phyloP scores from a whole-genome alignment of 2,888 invertebrate species.

The Philaethria dido region DNA sequence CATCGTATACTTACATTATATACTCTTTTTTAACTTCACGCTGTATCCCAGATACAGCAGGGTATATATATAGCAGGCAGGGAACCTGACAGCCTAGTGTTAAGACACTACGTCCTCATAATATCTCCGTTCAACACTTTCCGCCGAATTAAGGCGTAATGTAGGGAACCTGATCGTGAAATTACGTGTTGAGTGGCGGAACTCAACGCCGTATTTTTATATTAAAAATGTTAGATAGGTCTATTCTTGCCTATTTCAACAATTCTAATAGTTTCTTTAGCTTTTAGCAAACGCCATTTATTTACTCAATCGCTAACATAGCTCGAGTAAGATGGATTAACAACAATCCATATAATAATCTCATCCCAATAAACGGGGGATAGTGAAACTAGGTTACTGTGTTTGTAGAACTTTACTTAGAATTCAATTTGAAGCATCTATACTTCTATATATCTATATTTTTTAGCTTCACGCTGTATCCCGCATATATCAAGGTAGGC shows the following conservation, averaged over 20 bases:
- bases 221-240: background rate
- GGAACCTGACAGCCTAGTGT: too few species aligned
- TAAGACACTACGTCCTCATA: too few species aligned
- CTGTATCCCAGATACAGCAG: too few species aligned
- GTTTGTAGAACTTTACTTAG: background rate
- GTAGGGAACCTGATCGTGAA: too few species aligned
- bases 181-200: too few species aligned
- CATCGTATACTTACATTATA: background rate
- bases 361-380: background rate
- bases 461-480: too few species aligned
- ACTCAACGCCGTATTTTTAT: background rate
- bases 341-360: slow-evolving; percentile 10
- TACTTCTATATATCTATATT: too few species aligned
- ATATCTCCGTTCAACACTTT: too few species aligned
- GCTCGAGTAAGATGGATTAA: slow-evolving; percentile 10
- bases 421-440: background rate
- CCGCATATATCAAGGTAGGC: too few species aligned
- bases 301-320: background rate
- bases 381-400: background rate
- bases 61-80: too few species aligned
- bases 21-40: too few species aligned
- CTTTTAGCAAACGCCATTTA: background rate
- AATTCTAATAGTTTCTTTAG: background rate
- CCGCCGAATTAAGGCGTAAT: too few species aligned
- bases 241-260: background rate